Percentiles rank a stretch among this genome's conserved stretches.
Evolutionary conservation across 1,140 invertebrate genomes (phyloP).

Genomic region (Aphelenchoides fujianensis): DNA sequence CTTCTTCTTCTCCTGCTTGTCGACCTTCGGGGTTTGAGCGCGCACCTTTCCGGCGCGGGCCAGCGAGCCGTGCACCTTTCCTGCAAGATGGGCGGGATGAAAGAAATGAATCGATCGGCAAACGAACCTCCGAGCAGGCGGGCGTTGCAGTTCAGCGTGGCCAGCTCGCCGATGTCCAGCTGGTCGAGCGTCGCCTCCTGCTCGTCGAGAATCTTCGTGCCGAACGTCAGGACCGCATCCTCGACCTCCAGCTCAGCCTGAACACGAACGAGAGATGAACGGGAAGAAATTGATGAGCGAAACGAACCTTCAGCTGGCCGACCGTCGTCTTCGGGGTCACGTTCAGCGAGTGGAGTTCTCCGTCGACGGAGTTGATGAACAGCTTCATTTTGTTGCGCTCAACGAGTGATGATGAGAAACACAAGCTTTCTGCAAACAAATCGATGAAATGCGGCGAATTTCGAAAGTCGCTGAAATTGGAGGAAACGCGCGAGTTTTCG

Average conservation of each 20-base stretch:
- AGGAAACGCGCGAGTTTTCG: no score
- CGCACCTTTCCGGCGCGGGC: conserved; percentile 99
- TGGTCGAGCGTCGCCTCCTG: conserved; percentile 52
- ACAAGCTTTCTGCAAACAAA: no score
- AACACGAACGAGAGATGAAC: conserved; percentile 24
- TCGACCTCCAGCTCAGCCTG: conserved; percentile 67
- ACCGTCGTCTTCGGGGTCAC: conserved; percentile 69
- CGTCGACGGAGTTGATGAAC: conserved; percentile 68
- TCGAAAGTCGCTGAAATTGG: no score
- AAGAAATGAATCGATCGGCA: conserved; percentile 17
- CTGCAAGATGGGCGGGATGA: conserved; percentile 52
- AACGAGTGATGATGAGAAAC: no score
- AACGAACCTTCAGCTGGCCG: conserved; percentile 69
- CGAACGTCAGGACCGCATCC: conserved; percentile 73
- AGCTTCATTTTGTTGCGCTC: conserved; percentile 67
- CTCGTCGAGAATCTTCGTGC: conserved; percentile 31
- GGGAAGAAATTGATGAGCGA: conserved; percentile 4
- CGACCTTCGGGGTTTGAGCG: conserved; percentile 97
- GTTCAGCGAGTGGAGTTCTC: conserved; percentile 67
- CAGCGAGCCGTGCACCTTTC: conserved; percentile 95
- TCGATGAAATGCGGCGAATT: no score
- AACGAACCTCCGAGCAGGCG: conserved; percentile 79
- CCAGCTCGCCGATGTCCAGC: conserved; percentile 69
- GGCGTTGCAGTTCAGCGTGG: conserved; percentile 76
- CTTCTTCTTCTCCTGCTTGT: conserved; percentile 98